Conservation (phyloP, 2,888 invertebrate genomes). For the Tholera decimalis region DNA sequence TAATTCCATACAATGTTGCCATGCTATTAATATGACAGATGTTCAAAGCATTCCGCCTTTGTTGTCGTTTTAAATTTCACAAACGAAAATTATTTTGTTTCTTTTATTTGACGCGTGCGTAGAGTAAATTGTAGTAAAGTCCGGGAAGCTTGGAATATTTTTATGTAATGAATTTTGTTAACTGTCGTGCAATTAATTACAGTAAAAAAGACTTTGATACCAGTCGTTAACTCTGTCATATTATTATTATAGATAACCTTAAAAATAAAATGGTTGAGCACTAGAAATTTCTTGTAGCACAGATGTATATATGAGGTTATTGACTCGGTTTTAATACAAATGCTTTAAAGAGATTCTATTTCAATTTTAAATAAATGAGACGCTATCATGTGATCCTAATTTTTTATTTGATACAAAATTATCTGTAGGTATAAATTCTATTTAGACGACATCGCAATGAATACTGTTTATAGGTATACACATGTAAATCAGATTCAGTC, state of each 20-base stretch:
- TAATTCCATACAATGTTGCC: slow-evolving; percentile 70
- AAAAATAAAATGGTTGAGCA: slow-evolving; percentile 25
- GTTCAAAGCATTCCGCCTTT: slow-evolving; percentile 64
- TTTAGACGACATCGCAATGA: slow-evolving; percentile 12
- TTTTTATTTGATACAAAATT: slow-evolving; percentile 19
- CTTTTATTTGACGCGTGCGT: slow-evolving; percentile 52
- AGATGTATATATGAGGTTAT: slow-evolving; percentile 52
- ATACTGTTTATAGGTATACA: background rate
- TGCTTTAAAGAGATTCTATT: slow-evolving; percentile 47
- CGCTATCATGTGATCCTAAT: slow-evolving; percentile 30
- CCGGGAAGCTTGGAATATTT: slow-evolving; percentile 31
- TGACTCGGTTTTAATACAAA: slow-evolving; percentile 44
- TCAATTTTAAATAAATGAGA: slow-evolving; percentile 33
- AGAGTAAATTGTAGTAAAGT: slow-evolving; percentile 31
- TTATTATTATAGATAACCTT: slow-evolving; percentile 43
- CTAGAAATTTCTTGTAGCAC: slow-evolving; percentile 37
- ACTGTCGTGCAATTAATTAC: slow-evolving; percentile 42
- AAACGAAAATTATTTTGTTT: slow-evolving; percentile 54
- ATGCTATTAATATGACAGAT: slow-evolving; percentile 73
- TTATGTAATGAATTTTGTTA: slow-evolving; percentile 17
- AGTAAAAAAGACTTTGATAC: slow-evolving; percentile 46
- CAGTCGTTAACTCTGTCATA: slow-evolving; percentile 40
- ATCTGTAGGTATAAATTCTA: slow-evolving; percentile 3
- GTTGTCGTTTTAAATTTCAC: slow-evolving; percentile 62
- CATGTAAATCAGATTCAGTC: slow-evolving; percentile 23